Base-by-base conservation (phyloP, 1,140 invertebrate genomes). In the Microplitis demolitor region DNA sequence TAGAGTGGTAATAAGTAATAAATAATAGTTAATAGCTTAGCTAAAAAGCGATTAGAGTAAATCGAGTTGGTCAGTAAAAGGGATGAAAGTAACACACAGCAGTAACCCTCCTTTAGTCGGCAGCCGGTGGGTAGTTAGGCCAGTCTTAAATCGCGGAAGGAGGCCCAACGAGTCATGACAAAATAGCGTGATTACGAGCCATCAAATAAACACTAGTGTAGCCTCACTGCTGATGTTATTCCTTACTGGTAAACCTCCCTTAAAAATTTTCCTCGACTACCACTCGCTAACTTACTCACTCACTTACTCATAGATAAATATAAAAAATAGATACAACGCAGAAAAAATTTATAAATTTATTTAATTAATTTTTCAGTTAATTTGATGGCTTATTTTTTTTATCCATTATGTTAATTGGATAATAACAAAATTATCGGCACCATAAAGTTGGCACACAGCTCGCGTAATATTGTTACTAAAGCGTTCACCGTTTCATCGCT, bases 121-220 rank as follows among this genome's bases (percentile, higher is more conserved):
- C 6, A 9, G 11, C 11, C 39, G 39, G 24, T 24, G 24, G 39
- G 39, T 45, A 45, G 39, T 45, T 45, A 45, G 39, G 39, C 64
- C 13, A 34, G 33, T 35, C 33, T 31, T 68, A 74, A 74, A 69
- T 69, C 61, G 72, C 31, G 58, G 62, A 74, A 69, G 67, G 58
- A 69, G 63, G 63, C 53, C 14, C 67, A 54, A 37, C 53, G 61
- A 82, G 82, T 84, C 82, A 85, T 84, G 84, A 86, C 83, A 84
- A 84, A 86, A 85, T 86, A 82, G 84, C 84, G 84, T 86, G 84
- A 85, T 86, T 85, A 86, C 81, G 77, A 78, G 80, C 83, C 83
- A 85, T 85, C 82, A 84, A 84, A 85, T 85, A 85, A 85, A 85
- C 82, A 85, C 82, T 80, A 84, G 82, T 83, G 80, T 84, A 80